Conservation (phyloP, 2,113 vertebrate species). For the Psittacula cyanocephala region DNA sequence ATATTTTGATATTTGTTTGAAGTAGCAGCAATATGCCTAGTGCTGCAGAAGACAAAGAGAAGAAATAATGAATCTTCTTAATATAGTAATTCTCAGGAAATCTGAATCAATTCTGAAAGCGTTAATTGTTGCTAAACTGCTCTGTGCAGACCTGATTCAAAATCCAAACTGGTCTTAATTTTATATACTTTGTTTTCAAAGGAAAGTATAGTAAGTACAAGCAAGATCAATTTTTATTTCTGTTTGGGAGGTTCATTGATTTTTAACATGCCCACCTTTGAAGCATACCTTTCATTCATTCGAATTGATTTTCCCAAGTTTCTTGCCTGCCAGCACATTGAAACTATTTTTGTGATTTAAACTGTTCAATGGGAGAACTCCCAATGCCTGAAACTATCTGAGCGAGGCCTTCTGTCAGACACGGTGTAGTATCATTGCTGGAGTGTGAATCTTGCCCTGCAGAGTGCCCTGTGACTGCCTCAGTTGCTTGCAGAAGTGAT, state of each 20-base stretch:
- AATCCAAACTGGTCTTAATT: not conserved
- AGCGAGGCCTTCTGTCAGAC: not conserved
- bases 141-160: not conserved
- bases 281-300: slow-evolving; percentile 53
- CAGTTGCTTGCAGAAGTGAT: not conserved
- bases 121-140: not conserved
- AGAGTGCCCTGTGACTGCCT: not conserved
- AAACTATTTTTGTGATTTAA: not conserved
- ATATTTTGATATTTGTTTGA: slow-evolving; percentile 14
- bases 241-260: slow-evolving; percentile 32
- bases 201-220: not conserved
- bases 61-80: not conserved
- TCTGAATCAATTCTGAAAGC: not conserved
- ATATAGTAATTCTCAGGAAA: not conserved
- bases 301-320: slow-evolving; percentile 49
- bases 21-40: not conserved
- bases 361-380: not conserved
- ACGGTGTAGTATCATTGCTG: not conserved
- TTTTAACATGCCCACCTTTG: slow-evolving; percentile 42
- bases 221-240: slow-evolving; percentile 31
- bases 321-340: slow-evolving; percentile 3
- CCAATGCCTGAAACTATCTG: not conserved
- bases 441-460: not conserved
- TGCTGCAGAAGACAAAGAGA: not conserved
- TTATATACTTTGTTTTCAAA: slow-evolving; percentile 10